Base-by-base conservation (phyloP, 2,797 vertebrate species). In the Sebastes wilsoni region DNA sequence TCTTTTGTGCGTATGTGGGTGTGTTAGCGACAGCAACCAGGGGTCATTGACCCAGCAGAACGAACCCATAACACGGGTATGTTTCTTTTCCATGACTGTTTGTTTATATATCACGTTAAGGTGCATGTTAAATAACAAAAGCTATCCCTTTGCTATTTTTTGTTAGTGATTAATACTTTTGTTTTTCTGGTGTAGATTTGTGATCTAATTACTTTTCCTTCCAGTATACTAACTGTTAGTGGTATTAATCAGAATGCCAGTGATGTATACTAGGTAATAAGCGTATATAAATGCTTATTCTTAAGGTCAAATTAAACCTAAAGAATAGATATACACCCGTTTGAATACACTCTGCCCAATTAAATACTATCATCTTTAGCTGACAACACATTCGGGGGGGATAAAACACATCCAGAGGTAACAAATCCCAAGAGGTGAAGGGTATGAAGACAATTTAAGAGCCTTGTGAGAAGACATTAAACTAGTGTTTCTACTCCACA, bases 21-120 rank as follows among this genome's bases (percentile, higher is more conserved):
- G 32, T 49, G 70, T 68, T 73, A 58, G 46, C 7, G 38, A 83
- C 70, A 77, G 76, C 71, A 83, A 82, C 4, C 11, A 32, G 46
- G 38, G 86, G 81, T 86, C 85, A 80, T 1, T 75, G 81, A 88
- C 77, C 75, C 68, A 38, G 66, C 56, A 72, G 32, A 73, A 73
- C 36, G 23, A 84, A 84, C 75, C 76, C 68, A 85, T 70, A 76
- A 87, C 65, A 81, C 1, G 46, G 78, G 36, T 72, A 22, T 75
- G 72, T 74, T 82, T 66, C 56, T 77, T 89, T 82, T 83, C 70
- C 66, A 74, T 65, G 32, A 11, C 22, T 3, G 20, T 78, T 69
- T 71, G 55, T 81, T 88, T 81, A 49, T 65, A 80, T 58, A 30
- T 81, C 46, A 66, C 58, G 28, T 59, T 54, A 61, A 54, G 34